phyloP scores from a whole-genome alignment of 2,113 vertebrate genomes.

The Micronycteris hirsuta region DNA sequence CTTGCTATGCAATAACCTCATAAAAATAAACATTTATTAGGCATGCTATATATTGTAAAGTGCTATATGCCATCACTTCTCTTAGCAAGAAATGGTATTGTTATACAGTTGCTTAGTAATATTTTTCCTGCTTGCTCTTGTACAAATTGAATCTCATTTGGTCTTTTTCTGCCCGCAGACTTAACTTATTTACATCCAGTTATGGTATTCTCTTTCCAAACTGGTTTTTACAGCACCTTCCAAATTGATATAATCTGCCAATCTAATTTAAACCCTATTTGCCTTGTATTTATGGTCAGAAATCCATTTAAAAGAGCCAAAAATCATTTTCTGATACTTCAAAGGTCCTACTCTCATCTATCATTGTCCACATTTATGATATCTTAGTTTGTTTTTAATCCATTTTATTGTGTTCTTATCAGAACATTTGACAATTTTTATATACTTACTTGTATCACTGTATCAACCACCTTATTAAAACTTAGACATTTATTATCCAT shows the following conservation, averaged over 20 bases:
- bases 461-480: constrained; percentile 33
- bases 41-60: constrained; percentile 31
- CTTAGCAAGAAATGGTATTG: constrained; percentile 23
- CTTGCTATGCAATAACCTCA: not conserved
- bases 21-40: constrained; percentile 50
- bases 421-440: constrained; percentile 63
- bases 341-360: constrained; percentile 33
- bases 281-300: constrained; percentile 34
- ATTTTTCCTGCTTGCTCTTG: constrained; percentile 44
- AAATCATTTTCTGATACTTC: constrained; percentile 35
- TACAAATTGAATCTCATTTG: constrained; percentile 43
- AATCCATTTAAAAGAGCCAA: constrained; percentile 31
- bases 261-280: constrained; percentile 44
- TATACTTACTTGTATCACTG: constrained; percentile 27
- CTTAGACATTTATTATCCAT: constrained; percentile 40
- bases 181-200: constrained; percentile 51
- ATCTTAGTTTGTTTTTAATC: constrained; percentile 55
- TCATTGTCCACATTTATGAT: constrained; percentile 51
- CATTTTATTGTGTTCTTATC: constrained; percentile 53
- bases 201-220: constrained; percentile 44
- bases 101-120: constrained; percentile 17
- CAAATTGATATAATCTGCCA: constrained; percentile 44
- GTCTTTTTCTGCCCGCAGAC: constrained; percentile 40
- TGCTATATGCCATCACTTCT: not conserved
- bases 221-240: constrained; percentile 29